Evolutionary conservation across 2,113 vertebrate genomes (phyloP).

Genomic region (Sander lucioperca): DNA sequence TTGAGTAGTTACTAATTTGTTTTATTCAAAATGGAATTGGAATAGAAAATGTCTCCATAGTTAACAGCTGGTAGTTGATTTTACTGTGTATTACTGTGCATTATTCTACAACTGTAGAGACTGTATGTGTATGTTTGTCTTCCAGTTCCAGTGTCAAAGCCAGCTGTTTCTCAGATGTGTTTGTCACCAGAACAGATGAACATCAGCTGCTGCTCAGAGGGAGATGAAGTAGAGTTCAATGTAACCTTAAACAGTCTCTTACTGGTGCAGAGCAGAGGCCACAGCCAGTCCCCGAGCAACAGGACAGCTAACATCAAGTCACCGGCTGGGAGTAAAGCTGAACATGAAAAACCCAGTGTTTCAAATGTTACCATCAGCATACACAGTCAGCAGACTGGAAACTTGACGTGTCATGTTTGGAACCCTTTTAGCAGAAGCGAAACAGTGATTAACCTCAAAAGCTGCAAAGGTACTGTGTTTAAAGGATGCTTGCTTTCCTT

Average conservation of each 20-base stretch:
- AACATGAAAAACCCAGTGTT: not conserved
- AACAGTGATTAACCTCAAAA: slow-evolving; percentile 5
- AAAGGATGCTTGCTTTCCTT: not conserved
- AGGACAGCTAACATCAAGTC: not conserved
- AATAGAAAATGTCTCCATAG: too few relatives aligned
- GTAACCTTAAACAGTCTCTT: slow-evolving; percentile 9
- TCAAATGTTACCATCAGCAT: slow-evolving; percentile 21
- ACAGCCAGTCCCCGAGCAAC: not conserved
- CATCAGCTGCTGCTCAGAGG: slow-evolving; percentile 53
- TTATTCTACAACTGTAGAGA: too few relatives aligned
- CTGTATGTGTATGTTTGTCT: not conserved
- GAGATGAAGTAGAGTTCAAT: slow-evolving; percentile 35
- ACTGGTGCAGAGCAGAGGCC: not conserved
- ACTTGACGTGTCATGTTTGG: slow-evolving; percentile 34
- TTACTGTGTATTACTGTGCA: not conserved
- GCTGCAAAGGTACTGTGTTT: slow-evolving; percentile 43
- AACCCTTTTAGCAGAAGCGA: slow-evolving; percentile 43
- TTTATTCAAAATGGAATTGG: too few relatives aligned
- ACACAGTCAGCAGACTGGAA: slow-evolving; percentile 23
- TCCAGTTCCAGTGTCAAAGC: slow-evolving; percentile 53
- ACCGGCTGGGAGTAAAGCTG: too few relatives aligned
- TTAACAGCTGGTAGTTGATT: not conserved
- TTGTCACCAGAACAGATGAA: slow-evolving; percentile 30
- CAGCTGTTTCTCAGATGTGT: slow-evolving; percentile 57
- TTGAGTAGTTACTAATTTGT: too few relatives aligned